Percentiles rank a stretch among this genome's conserved stretches.
Conservation (phyloP, 1,140 invertebrate species). For the Papilio xuthus region DNA sequence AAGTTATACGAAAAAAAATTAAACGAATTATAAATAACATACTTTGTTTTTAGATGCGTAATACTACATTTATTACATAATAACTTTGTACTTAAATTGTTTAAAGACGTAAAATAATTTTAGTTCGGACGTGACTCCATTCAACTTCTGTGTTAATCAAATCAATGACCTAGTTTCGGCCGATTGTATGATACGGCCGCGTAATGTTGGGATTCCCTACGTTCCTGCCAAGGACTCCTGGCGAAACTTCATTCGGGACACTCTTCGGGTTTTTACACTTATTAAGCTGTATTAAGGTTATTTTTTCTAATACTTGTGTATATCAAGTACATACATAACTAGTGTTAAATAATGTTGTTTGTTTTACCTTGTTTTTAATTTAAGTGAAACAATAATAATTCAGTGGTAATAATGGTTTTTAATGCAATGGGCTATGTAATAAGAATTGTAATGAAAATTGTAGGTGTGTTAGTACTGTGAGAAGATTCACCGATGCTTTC, state of each 20-base stretch:
- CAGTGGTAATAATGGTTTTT: neutral
- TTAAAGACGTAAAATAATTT: neutral
- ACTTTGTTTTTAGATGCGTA: too few species aligned
- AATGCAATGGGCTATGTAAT: neutral
- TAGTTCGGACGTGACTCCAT: constrained; percentile 44
- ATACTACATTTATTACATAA: too few species aligned
- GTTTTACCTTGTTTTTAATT: neutral
- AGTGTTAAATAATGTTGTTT: neutral
- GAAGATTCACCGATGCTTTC: constrained; percentile 11
- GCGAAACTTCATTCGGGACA: constrained; percentile 44
- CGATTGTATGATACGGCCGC: constrained; percentile 55
- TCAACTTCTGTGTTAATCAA: constrained; percentile 53
- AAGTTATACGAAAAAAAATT: too few species aligned
- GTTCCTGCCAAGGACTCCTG: constrained; percentile 65
- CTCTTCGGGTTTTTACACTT: constrained; percentile 50
- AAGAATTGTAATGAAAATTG: neutral
- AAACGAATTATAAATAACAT: too few species aligned
- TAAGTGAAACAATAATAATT: too few species aligned
- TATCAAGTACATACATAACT: neutral
- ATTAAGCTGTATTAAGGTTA: neutral
- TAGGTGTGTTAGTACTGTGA: neutral
- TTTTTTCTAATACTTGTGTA: constrained; percentile 11
- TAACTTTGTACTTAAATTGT: too few species aligned
- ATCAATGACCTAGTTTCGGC: constrained; percentile 67
- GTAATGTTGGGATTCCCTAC: constrained; percentile 73